phyloP scores from a whole-genome alignment of 2,113 vertebrate genomes.

The Sphyrna mokarran region DNA sequence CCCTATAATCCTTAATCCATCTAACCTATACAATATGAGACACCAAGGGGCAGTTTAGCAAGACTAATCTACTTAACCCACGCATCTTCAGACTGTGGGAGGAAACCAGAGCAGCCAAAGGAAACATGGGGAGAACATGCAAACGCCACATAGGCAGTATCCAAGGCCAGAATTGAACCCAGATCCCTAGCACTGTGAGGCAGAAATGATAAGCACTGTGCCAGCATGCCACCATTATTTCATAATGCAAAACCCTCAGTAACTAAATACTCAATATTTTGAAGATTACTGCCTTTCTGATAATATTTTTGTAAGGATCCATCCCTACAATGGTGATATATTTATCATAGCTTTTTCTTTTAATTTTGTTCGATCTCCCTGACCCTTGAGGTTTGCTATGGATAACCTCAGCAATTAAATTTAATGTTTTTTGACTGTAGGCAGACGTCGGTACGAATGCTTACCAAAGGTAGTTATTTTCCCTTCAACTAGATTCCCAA shows the following conservation, averaged over 20 bases:
- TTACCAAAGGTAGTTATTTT: background rate
- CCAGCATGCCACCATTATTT: background rate
- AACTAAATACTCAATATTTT: background rate
- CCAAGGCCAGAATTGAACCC: too few species aligned
- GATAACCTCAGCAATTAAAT: conserved; percentile 9
- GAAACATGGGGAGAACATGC: too few species aligned
- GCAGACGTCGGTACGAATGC: background rate
- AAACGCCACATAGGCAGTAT: too few species aligned
- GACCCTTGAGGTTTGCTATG: background rate
- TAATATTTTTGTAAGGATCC: background rate
- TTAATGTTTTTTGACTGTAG: conserved; percentile 4
- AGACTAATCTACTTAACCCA: too few species aligned
- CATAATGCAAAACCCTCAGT: background rate
- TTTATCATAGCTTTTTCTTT: background rate
- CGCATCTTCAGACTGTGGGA: too few species aligned
- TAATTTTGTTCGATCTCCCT: background rate
- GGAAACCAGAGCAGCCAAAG: too few species aligned
- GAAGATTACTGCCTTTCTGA: background rate
- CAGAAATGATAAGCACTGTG: too few species aligned
- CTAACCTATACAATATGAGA: too few species aligned
- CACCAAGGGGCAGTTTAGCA: too few species aligned
- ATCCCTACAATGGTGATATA: background rate
- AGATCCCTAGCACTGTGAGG: too few species aligned
- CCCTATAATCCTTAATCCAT: too few species aligned
- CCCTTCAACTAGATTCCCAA: background rate